A percentile compares a stretch with the other conserved stretches of the same genome.
Conservation (phyloP, 2,113 vertebrate genomes). For the Macquaria ambigua region DNA sequence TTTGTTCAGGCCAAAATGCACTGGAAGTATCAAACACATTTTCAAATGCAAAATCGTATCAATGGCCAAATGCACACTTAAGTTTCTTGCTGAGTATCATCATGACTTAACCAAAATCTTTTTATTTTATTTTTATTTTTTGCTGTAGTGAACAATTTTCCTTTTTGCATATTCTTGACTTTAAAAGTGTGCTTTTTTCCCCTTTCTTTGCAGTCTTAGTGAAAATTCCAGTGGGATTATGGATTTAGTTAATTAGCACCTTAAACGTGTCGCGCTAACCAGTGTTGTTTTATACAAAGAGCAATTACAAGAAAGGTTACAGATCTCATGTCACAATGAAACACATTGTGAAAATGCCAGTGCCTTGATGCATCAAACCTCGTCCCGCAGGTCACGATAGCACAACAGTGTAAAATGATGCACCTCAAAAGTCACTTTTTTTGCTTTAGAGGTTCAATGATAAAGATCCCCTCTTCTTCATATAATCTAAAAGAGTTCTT, state of each 20-base stretch:
- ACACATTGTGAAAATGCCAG: neutral
- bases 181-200: neutral
- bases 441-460: neutral
- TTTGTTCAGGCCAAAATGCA: conserved; percentile 7
- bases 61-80: neutral
- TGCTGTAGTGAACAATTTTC: neutral
- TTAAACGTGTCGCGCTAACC: neutral
- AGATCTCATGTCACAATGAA: neutral
- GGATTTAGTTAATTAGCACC: neutral
- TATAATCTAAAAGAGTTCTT: neutral
- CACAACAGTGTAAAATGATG: neutral
- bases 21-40: neutral
- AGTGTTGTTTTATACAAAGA: neutral
- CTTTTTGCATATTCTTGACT: neutral
- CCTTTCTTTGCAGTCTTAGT: neutral
- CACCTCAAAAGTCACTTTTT: neutral
- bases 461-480: neutral
- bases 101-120: no score
- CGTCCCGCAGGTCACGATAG: neutral
- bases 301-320: neutral
- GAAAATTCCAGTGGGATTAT: neutral
- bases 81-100: neutral
- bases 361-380: neutral
- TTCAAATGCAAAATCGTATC: neutral
- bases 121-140: neutral